Percentiles rank a stretch among this genome's conserved stretches.
These are phyloP conservation scores for Oplegnathus fasciatus DNA, from an alignment of 2,113 vertebrate genomes.

Conservation along the genomic window DNA sequence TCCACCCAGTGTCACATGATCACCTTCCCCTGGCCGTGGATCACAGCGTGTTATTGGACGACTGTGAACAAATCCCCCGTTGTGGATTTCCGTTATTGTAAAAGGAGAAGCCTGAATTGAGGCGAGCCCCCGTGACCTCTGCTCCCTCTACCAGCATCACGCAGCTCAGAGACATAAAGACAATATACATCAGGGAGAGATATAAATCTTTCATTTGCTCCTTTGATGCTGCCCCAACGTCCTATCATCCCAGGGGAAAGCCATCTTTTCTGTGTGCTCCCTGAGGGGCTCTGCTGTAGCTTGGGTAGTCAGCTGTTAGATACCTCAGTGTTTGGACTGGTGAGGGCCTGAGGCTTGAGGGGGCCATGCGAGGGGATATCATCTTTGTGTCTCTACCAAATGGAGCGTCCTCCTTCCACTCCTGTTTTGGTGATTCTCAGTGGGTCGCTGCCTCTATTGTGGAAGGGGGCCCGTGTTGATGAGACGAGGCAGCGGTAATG, in stretches of 20 bases:
- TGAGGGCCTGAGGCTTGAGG: conserved; percentile 18
- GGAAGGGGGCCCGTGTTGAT: conserved; percentile 46
- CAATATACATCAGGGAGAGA: conserved; percentile 57
- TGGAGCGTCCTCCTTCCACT: conserved; percentile 54
- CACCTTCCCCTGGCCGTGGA: neutral
- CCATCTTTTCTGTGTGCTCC: conserved; percentile 51
- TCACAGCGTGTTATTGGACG: conserved; percentile 37
- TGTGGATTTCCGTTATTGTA: conserved; percentile 65
- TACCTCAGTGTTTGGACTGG: conserved; percentile 37
- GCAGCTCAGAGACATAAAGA: conserved; percentile 44
- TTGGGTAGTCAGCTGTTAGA: conserved; percentile 73
- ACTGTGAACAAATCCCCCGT: conserved; percentile 42
- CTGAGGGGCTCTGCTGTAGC: conserved; percentile 58
- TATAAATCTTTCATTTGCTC: conserved; percentile 73
- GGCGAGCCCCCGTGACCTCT: conserved; percentile 58
- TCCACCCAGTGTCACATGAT: conserved; percentile 17
- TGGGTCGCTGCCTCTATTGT: conserved; percentile 71
- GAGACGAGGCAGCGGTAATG: conserved; percentile 36
- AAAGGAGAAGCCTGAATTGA: conserved; percentile 48
- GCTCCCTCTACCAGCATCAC: conserved; percentile 57
- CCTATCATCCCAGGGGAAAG: conserved; percentile 67
- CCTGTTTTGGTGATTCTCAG: conserved; percentile 60
- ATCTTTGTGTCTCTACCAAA: conserved; percentile 63
- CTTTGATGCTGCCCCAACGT: conserved; percentile 58
- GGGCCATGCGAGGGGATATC: conserved; percentile 50